Base-by-base conservation (phyloP, 2,113 vertebrate species). In the Rallus limicola region DNA sequence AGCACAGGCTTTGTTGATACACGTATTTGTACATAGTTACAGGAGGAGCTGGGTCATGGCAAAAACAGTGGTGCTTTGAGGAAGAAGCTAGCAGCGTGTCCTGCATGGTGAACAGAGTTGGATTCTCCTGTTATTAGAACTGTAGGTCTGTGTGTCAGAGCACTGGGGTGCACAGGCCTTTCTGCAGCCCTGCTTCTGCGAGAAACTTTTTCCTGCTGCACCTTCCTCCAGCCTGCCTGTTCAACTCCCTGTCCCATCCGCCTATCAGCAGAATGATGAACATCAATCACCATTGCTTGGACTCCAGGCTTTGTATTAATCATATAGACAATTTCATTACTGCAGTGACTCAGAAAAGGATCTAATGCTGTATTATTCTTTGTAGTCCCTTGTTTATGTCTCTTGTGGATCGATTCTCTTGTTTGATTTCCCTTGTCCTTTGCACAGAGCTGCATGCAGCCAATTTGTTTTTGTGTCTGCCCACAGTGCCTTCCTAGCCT, bases 121-220 rank as follows among this genome's bases (percentile, higher is more conserved):
- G 18, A 55, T 69, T 34, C 59, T 53, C 44, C 31, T 69, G 17
- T 38, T 67, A 8, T 33, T 33, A 2, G n/a, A 63, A 3, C 52
- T 52, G 13, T 25, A 23, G 38, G 26, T 50, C 21, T 67, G 31
- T 15, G 3, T 62, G 46, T 75, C 38, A 29, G 53, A 52, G 33
- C 25, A 8, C 4, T 20, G 40, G 9, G 0, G 0, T 4, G 7
- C 46, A 11, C 42, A 14, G 28, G 11, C 64, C 15, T 59, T 78
- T 14, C 82, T 79, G 36, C 8, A 33, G 52, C 25, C 2, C n/a
- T 64, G 17, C 3, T 62, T 71, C 16, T 36, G 15, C 55, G 55
- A 53, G 26, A 40, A 72, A 13, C 29, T 3, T 52, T n/a, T 10
- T 76, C 8, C 21, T 74, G 1, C 28, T 40, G 26, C 5, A 23